Conservation (phyloP, 2,797 vertebrate genomes). For the Knipowitschia caucasica region DNA sequence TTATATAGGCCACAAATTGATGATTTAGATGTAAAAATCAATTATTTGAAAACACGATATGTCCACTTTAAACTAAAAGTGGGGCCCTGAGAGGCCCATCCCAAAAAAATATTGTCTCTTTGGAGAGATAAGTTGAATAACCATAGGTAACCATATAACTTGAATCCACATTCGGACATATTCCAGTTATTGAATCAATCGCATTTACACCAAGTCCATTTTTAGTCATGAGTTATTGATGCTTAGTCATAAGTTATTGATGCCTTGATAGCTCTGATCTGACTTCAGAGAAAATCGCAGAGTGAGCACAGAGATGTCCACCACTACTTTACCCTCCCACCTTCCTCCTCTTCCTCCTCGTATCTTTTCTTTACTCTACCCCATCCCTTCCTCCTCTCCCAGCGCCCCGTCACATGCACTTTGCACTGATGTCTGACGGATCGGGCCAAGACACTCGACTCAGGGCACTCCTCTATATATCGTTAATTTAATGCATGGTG, state of each 20-base stretch:
- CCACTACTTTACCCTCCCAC: conserved; percentile 53
- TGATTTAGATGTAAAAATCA: too few relatives aligned
- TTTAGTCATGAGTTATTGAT: conserved; percentile 25
- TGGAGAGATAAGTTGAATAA: too few relatives aligned
- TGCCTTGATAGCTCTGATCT: conserved; percentile 20
- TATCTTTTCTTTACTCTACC: too few relatives aligned
- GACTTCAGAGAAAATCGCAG: conserved; percentile 30
- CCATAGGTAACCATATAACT: background rate
- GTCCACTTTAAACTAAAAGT: too few relatives aligned
- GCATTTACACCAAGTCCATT: conserved; percentile 9
- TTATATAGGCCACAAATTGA: too few relatives aligned
- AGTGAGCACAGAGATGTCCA: conserved; percentile 56
- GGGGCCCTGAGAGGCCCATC: too few relatives aligned
- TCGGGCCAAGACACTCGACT: conserved; percentile 86
- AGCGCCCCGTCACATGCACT: conserved; percentile 73
- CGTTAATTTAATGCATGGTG: conserved; percentile 91
- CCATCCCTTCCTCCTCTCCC: conserved; percentile 50
- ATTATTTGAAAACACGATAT: too few relatives aligned
- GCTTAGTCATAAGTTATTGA: conserved; percentile 22
- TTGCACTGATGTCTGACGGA: conserved; percentile 83
- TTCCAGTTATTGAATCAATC: background rate
- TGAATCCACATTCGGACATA: background rate
- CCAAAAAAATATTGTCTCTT: too few relatives aligned
- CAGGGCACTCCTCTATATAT: conserved; percentile 86
- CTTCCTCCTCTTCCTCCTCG: conserved; percentile 13